Evolutionary conservation across 30 jellyfish, hydroid and myxozoan species (phyloP).

Genomic region (Hydractinia echinata): DNA sequence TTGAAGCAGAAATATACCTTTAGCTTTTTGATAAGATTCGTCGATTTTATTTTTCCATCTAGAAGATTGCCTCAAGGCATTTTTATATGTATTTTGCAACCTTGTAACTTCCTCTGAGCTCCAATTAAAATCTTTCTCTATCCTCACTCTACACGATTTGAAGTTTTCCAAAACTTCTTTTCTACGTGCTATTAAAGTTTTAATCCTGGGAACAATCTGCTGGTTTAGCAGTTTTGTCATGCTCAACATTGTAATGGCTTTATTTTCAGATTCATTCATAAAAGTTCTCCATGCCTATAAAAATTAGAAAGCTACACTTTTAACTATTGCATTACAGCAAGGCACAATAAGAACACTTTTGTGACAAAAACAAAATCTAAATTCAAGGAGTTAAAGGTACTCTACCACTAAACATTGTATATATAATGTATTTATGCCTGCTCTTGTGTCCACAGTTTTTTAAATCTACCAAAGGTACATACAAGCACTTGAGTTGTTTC

Average conservation of each 20-base stretch:
- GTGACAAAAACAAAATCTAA: not conserved
- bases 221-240: slow-evolving; percentile 51
- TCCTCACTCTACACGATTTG: slow-evolving; percentile 29
- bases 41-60: slow-evolving; percentile 47
- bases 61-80: slow-evolving; percentile 44
- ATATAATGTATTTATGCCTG: too few species aligned
- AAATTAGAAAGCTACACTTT: not conserved
- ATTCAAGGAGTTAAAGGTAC: not conserved
- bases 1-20: not conserved
- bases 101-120: slow-evolving; percentile 64
- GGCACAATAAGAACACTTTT: too few species aligned
- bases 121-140: slow-evolving; percentile 53
- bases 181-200: slow-evolving; percentile 31
- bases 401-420: too few species aligned
- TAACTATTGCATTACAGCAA: too few species aligned
- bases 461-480: too few species aligned
- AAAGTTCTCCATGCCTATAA: slow-evolving; percentile 91
- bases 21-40: slow-evolving; percentile 3
- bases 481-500: too few species aligned
- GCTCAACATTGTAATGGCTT: slow-evolving; percentile 67
- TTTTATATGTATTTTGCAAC: slow-evolving; percentile 42
- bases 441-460: too few species aligned
- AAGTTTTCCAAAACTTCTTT: slow-evolving; percentile 53
- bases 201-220: slow-evolving; percentile 34
- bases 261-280: slow-evolving; percentile 82